Evolutionary conservation across 30 jellyfish, hydroid and myxozoan genomes (phyloP), one percentile per base, ranked within the genome.

Genomic region (Pelagia noctiluca): DNA sequence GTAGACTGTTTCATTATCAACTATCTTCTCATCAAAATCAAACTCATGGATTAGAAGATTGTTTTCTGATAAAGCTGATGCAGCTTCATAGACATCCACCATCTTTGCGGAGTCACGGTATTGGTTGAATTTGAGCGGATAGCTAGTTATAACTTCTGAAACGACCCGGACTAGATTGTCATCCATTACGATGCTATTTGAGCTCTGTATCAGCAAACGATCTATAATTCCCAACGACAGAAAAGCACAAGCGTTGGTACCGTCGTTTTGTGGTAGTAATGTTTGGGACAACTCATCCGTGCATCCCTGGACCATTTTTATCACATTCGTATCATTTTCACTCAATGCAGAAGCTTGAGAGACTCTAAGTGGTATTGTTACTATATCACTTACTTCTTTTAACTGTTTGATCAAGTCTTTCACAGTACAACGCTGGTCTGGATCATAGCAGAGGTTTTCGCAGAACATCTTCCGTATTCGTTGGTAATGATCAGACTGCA

Each of bases 241-340:
- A 35, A 75, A 75, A 13, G 86, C 86, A 49, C 86, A 75, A 23
- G 86, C 42, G 76, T 75, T 75, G 1, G 86, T 75, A 26, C 86
- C 86, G 53, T 75, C 86, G 53, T 75, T 75, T 31, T 47, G 78
- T 42, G 74, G 86, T 42, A 50, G 50, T 1, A 70, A 8, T 35
- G 83, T 70, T 11, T 38, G 33, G 35, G 66, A 34, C 67, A 38
- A 38, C 83, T 8, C 35, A 0, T 70, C 68, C 29, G 83, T 33
- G 66, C 3, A 11, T 35, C 83, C 68, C 0, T 21, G 54, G 25
- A 31, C 60, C 78, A 29, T 10, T 18, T 8, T 25, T 0, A 47
- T 49, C 16, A 53, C 29, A 42, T 50, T 52, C 29, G 24, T 11
- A 34, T 50, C 86, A 75, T 35, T 75, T 48, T 48, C 60, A 13